A percentile compares a stretch with the other conserved stretches of the same genome.
Conservation (phyloP, 2,888 invertebrate genomes). For the Monochamus alternatus region DNA sequence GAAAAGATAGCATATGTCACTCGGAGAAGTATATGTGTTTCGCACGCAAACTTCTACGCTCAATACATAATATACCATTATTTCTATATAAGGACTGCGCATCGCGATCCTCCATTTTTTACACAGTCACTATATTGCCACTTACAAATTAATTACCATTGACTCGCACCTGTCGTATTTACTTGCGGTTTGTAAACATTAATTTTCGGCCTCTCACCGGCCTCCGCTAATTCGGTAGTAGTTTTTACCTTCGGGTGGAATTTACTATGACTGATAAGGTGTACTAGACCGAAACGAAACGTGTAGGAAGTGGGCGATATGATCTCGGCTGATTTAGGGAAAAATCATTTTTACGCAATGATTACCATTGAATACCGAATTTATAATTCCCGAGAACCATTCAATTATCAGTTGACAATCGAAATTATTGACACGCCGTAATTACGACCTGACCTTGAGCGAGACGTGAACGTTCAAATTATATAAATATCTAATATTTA, state of each 20-base stretch:
- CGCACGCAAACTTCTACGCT: too few relatives aligned
- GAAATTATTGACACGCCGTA: neutral
- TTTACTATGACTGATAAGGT: slow-evolving; percentile 3
- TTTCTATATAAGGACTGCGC: too few relatives aligned
- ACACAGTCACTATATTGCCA: too few relatives aligned
- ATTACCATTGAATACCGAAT: slow-evolving; percentile 1
- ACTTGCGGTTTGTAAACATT: neutral
- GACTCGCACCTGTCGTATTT: too few relatives aligned
- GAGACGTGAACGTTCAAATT: neutral
- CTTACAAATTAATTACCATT: too few relatives aligned
- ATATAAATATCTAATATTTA: too few relatives aligned
- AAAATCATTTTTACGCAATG: neutral
- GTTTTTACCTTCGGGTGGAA: neutral
- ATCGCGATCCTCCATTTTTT: too few relatives aligned
- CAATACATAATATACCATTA: too few relatives aligned
- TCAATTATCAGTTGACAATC: neutral
- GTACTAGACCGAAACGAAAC: neutral
- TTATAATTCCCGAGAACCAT: neutral
- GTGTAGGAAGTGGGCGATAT: slow-evolving; percentile 5
- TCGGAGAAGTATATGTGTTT: too few relatives aligned
- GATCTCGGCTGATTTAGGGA: neutral
- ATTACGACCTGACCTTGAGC: neutral
- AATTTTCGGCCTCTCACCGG: neutral
- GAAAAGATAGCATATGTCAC: too few relatives aligned
- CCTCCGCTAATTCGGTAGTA: neutral